These are phyloP conservation scores for Halcyon badia DNA, from an alignment of 2,797 vertebrate genomes.

Conservation along the genomic window DNA sequence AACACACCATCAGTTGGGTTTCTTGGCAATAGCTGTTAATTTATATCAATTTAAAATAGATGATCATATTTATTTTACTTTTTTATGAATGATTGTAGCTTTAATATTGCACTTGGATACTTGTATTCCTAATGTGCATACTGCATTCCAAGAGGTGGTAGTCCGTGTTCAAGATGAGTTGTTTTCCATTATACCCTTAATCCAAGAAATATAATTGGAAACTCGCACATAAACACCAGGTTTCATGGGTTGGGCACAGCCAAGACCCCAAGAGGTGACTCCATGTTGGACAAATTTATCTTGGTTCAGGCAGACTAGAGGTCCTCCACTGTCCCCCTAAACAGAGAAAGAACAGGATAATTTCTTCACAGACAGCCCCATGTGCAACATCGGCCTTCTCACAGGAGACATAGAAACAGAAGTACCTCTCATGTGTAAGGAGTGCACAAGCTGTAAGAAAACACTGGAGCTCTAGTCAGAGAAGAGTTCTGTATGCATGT, in stretches of 20 bases:
- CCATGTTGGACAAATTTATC: constrained; percentile 91
- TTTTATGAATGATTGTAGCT: constrained; percentile 13
- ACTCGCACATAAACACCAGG: constrained; percentile 94
- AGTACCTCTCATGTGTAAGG: not conserved
- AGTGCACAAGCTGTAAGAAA: fast-evolving
- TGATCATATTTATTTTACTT: constrained; percentile 42
- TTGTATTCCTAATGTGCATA: not conserved
- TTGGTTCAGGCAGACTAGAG: constrained; percentile 89
- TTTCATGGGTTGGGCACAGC: constrained; percentile 93
- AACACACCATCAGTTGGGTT: not conserved
- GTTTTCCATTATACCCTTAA: constrained; percentile 79
- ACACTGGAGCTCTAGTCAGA: not conserved
- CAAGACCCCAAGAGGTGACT: constrained; percentile 96
- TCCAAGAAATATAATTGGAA: constrained; percentile 90
- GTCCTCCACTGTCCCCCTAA: constrained; percentile 98
- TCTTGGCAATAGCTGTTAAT: not conserved
- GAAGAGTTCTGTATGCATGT: not conserved
- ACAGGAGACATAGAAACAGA: not conserved
- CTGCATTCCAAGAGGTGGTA: not conserved
- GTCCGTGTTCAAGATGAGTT: constrained; percentile 46
- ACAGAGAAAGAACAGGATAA: constrained; percentile 2
- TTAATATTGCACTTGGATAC: constrained; percentile 32
- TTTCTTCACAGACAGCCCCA: not conserved
- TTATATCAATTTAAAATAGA: constrained; percentile 24
- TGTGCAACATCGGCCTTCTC: not conserved